Evolutionary conservation across 2,888 invertebrate species (phyloP), one percentile per base, ranked within the genome.

Genomic region (Coelinius sp.): DNA sequence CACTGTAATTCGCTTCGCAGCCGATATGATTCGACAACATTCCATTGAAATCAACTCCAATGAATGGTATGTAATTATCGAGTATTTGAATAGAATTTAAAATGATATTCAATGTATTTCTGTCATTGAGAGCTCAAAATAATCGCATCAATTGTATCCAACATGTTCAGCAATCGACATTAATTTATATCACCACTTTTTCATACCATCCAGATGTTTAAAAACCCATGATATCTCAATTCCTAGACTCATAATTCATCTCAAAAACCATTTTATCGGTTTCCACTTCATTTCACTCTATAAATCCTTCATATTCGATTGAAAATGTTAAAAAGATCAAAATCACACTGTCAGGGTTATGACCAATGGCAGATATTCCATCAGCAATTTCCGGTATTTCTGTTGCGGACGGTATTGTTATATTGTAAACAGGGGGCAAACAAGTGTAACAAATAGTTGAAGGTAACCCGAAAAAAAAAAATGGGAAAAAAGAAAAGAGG

Each of bases 271-370:
- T 59, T 53, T 35, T 35, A 59, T 59, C 59, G 59, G 10, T 35
- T 59, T 59, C 31, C 59, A 59, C 59, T 59, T 59, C 59, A 59
- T 59, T 59, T 59, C 31, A 59, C 20, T 31, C 59, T 59, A 59
- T 35, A 59, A 59, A 59, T 59, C 35, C 35, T 20, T 35, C 31
- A 59, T 59, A 59, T 31, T 31, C 59, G 31, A 35, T 59, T 31
- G 35, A 8, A 35, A 59, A 31, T 59, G 25, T 25, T 35, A 17
- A 59, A 59, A 35, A 59, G 20, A 20, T 7, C 2, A n/a, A 27
- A 35, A 35, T 35, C 17, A 31, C 8, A 31, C 3, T 7, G 2
- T 7, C n/a, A 1, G n/a, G 17, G 27, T 56, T 31, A 56, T 7
- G 31, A 31, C 56, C 31, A 2, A 7, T 1, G 7, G 0, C 2